Evolutionary conservation across 1,140 invertebrate genomes (phyloP).

Genomic region (Papilio glaucus): DNA sequence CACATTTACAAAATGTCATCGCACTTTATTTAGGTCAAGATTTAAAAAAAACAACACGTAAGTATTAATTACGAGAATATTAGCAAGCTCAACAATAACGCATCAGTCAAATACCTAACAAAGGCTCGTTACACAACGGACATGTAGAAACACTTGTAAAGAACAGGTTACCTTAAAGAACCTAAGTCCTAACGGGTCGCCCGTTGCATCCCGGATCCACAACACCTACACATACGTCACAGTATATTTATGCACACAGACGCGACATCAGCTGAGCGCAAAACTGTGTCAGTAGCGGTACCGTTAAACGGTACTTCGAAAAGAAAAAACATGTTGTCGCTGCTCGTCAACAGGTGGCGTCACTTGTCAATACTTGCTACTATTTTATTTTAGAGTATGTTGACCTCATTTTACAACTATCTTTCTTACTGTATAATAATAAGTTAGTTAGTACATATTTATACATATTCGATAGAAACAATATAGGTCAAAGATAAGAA

Average conservation of each 20-base stretch:
- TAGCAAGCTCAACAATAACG: slow-evolving; percentile 41
- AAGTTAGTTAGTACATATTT: slow-evolving; percentile 33
- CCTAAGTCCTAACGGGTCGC: slow-evolving; percentile 60
- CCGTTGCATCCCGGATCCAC: slow-evolving; percentile 59
- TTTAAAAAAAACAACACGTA: slow-evolving; percentile 29
- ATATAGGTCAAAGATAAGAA: slow-evolving; percentile 56
- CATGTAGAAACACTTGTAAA: slow-evolving; percentile 49
- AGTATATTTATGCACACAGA: slow-evolving; percentile 39
- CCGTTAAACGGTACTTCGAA: slow-evolving; percentile 63
- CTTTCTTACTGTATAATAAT: slow-evolving; percentile 35
- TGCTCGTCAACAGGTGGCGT: slow-evolving; percentile 72
- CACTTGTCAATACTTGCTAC: slow-evolving; percentile 41
- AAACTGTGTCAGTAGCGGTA: slow-evolving; percentile 78
- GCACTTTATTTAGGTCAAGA: slow-evolving; percentile 34
- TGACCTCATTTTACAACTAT: slow-evolving; percentile 32
- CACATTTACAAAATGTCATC: slow-evolving; percentile 33
- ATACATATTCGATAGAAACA: slow-evolving; percentile 38
- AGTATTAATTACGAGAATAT: slow-evolving; percentile 17
- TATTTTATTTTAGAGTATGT: slow-evolving; percentile 37
- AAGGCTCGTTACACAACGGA: slow-evolving; percentile 49
- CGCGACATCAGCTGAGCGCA: slow-evolving; percentile 69
- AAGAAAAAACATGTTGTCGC: slow-evolving; percentile 54
- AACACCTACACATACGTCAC: slow-evolving; percentile 52
- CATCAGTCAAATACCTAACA: slow-evolving; percentile 46
- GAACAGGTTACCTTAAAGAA: slow-evolving; percentile 54